phyloP scores from a whole-genome alignment of 2,113 vertebrate genomes.

The Caretta caretta region DNA sequence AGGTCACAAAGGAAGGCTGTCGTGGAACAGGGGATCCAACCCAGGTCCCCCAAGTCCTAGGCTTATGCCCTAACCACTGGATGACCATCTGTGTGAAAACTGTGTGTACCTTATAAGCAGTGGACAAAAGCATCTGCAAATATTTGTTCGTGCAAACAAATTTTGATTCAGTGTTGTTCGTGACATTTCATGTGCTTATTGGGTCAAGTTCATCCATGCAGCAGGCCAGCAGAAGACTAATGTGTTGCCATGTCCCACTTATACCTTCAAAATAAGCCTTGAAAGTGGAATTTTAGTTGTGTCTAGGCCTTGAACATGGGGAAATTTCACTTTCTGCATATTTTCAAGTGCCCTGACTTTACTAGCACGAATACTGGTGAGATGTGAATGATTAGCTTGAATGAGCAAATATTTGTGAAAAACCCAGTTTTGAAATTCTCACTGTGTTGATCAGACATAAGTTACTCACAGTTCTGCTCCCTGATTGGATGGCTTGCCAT shows the following conservation, averaged over 20 bases:
- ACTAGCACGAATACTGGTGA: neutral
- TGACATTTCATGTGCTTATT: neutral
- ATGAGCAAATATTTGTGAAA: neutral
- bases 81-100: neutral
- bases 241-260: neutral
- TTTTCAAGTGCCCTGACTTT: neutral
- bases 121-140: fast-evolving
- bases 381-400: neutral
- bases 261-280: neutral
- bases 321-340: neutral
- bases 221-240: neutral
- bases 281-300: neutral
- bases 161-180: neutral
- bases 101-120: neutral
- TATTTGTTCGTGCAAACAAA: neutral
- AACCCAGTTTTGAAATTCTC: neutral
- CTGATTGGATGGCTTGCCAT: neutral
- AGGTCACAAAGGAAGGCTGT: neutral
- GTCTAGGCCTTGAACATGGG: neutral
- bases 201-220: neutral
- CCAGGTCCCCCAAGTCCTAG: neutral
- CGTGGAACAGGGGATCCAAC: neutral
- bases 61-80: neutral
- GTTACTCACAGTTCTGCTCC: fast-evolving
- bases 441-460: neutral